Evolutionary conservation across 2,113 vertebrate species (phyloP), one percentile per base, ranked within the genome.

Genomic region (Lathamus discolor): DNA sequence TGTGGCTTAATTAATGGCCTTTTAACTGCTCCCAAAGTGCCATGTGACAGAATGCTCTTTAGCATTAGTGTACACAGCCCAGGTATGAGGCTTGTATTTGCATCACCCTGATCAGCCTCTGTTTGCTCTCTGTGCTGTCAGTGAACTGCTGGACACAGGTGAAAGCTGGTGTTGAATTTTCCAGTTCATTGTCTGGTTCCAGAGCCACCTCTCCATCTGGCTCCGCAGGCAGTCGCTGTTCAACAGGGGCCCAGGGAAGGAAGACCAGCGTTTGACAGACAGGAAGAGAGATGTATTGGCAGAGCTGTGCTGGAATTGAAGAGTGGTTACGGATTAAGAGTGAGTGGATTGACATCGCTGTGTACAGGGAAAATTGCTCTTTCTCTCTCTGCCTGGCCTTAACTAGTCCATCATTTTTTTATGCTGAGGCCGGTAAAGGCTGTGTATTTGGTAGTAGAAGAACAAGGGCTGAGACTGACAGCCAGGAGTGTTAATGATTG

Each of bases 191-290:
- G 44, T 76, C 69, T 73, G 9, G 31, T 49, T 95, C 44, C 48
- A 69, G 12, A 95, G 75, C 62, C 87, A 43, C 84, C 70, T 76
- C 87, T 73, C 87, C 87, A 57, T 46, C 67, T 94, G 94, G 84
- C 94, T 76, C 44, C 48, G 57, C 89, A 64, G 80, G 80, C 74
- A 82, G 86, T 19, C 13, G 3, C 73, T 82, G 83, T 31, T 76
- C 33, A 7, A 2, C 55, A 14, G 89, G 73, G 88, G 37, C 86
- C 61, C 61, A 8, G 0, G 1, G 92, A 52, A 35, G 2, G 14
- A 69, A 31, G 20, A 39, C 48, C 5, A 2, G 69, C 1, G 7
- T 46, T 44, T 11, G 39, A 18, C 61, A 37, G 80, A 83, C 52
- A 74, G 87, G 85, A 68, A 92, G 61, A 5, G 80, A 87, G 81